Percentiles rank a stretch among this genome's conserved stretches.
These are phyloP conservation scores for Gobio gobio DNA, from an alignment of 2,113 vertebrate species.

Conservation along the genomic window DNA sequence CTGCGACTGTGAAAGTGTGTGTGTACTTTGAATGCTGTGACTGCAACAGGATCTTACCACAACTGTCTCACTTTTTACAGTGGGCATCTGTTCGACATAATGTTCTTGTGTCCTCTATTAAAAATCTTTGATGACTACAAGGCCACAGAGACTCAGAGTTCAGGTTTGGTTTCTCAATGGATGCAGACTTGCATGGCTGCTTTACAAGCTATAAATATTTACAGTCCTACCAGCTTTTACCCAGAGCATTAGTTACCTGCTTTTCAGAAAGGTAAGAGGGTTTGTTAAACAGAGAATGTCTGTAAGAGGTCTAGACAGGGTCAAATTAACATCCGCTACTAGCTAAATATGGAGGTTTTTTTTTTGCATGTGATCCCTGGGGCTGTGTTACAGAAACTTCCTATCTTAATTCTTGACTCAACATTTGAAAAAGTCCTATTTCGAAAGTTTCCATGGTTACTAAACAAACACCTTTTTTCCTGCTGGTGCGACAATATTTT, in stretches of 20 bases:
- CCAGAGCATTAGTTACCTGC: neutral
- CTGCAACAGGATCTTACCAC: conserved; percentile 19
- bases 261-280: neutral
- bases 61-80: conserved; percentile 41
- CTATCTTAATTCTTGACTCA: no score
- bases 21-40: neutral
- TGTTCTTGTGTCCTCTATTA: conserved; percentile 13
- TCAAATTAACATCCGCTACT: neutral
- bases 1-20: conserved; percentile 28
- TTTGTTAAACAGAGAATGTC: neutral
- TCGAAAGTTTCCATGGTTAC: no score
- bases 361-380: neutral
- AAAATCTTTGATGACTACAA: conserved; percentile 14
- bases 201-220: neutral
- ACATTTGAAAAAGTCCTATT: no score
- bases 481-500: no score
- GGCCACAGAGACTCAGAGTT: conserved; percentile 15
- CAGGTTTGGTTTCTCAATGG: neutral
- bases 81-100: conserved; percentile 34
- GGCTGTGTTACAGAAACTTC: neutral
- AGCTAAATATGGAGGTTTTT: neutral
- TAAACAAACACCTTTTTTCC: no score
- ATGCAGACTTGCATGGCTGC: neutral
- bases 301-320: neutral
- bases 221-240: neutral